These are phyloP conservation scores for Schrankia costaestrigalis DNA, from an alignment of 2,888 invertebrate species.

Conservation along the genomic window DNA sequence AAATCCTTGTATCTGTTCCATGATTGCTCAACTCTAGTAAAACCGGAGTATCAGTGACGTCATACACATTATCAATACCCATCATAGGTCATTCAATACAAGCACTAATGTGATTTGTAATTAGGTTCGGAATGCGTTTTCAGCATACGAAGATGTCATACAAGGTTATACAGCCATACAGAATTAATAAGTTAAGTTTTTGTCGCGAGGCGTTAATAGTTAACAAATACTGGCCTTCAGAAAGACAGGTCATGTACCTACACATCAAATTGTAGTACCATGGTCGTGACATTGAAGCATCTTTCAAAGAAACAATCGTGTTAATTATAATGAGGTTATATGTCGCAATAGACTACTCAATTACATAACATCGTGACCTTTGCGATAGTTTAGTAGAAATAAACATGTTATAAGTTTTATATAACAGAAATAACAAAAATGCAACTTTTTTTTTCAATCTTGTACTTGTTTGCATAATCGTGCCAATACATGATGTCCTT, in stretches of 20 bases:
- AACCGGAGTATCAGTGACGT: no score
- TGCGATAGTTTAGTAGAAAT: slow-evolving; percentile 45
- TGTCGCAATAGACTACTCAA: slow-evolving; percentile 42
- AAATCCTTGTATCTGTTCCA: no score
- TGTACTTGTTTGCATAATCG: slow-evolving; percentile 13
- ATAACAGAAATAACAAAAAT: slow-evolving; percentile 25
- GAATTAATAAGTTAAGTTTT: no score
- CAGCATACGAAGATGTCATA: no score
- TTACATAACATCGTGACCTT: slow-evolving; percentile 46
- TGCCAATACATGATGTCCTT: no score
- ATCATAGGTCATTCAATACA: no score
- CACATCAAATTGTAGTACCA: slow-evolving; percentile 43
- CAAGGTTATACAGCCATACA: no score
- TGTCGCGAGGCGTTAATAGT: slow-evolving; percentile 35
- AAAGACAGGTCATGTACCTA: slow-evolving; percentile 52
- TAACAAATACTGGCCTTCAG: slow-evolving; percentile 41
- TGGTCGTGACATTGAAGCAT: slow-evolving; percentile 69
- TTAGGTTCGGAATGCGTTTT: no score
- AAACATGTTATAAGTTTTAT: slow-evolving; percentile 23
- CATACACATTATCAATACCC: no score
- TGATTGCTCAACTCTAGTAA: no score
- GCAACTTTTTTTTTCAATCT: slow-evolving; percentile 5
- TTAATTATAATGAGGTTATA: slow-evolving; percentile 40
- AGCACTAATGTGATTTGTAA: no score
- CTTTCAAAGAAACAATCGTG: slow-evolving; percentile 47